phyloP scores from a whole-genome alignment of 2,113 vertebrate genomes.

The Sapayoa aenigma region DNA sequence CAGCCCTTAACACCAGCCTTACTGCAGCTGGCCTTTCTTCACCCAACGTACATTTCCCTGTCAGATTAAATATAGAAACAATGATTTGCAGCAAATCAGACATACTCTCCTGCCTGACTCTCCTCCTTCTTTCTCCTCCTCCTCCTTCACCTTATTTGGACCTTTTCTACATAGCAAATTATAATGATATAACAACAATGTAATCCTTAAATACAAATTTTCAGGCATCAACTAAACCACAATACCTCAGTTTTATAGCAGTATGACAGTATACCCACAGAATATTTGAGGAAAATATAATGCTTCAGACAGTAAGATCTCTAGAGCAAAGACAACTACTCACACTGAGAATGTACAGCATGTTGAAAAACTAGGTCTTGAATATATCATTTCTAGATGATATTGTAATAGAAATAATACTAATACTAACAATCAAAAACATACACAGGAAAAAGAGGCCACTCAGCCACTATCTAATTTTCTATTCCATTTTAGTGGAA shows the following conservation, averaged over 20 bases:
- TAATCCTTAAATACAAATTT: background rate
- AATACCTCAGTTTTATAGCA: background rate
- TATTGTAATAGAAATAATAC: background rate
- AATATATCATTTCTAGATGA: background rate
- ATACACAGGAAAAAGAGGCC: background rate
- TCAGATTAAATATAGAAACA: background rate
- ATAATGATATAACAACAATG: background rate
- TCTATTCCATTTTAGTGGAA: background rate
- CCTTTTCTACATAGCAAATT: background rate
- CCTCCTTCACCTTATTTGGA: background rate
- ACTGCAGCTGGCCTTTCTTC: background rate
- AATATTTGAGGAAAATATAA: background rate
- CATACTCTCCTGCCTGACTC: background rate
- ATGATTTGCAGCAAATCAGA: background rate
- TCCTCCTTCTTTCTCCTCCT: fast-evolving
- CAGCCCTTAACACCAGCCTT: background rate
- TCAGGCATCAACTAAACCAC: background rate
- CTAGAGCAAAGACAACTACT: background rate
- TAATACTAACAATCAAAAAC: background rate
- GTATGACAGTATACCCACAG: background rate
- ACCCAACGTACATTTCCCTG: background rate
- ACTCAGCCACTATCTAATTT: background rate
- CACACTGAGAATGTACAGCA: background rate
- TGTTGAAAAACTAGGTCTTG: background rate
- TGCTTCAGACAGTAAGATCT: background rate